Base-by-base conservation (phyloP, 2,113 vertebrate species). In the Pollachius pollachius region DNA sequence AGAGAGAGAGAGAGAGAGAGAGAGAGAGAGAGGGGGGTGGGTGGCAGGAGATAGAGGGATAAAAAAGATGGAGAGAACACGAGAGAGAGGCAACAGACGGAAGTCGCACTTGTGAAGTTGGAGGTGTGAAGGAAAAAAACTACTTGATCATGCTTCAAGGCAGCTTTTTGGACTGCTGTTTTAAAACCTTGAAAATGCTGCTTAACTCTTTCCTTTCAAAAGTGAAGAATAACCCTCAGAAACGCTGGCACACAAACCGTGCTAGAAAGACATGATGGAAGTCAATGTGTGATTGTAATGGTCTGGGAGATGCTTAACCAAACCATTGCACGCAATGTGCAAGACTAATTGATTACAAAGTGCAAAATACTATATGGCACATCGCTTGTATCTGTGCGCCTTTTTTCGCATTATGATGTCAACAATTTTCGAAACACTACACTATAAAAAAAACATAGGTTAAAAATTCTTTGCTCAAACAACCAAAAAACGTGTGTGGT, bases 121-220 rank as follows among this genome's bases (percentile, higher is more conserved):
- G 83, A 91, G 89, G 91, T 91, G 91, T 91, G 90, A 93, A 90
- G 69, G 82, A 89, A 88, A 81, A 84, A 73, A 81, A 84, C 71
- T 72, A 87, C 82, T 78, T 70, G 77, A 84, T 88, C 80, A 74
- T 77, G 80, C 83, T 89, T 84, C 81, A 86, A 87, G 86, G 89
- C 88, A 90, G 85, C 75, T 84, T 89, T 78, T 86, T 90, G 83
- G 88, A 88, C 84, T 85, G 80, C 85, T 88, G 88, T 88, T 89
- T 87, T 84, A 85, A 87, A 86, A 85, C 65, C 57, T 59, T 73
- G 69, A 70, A 75, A 61, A 75, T 77, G 74, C 60, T 69, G 73
- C 77, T 84, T 78, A 79, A 82, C 78, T 73, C 69, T 71, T 76
- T 79, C 77, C 7, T 27, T 27, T 56, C 68, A 58, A 11, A 64